Percentiles rank a stretch among this genome's conserved stretches.
These are phyloP conservation scores for Psilopsiagon aurifrons DNA, from an alignment of 2,113 vertebrate species.

Conservation along the genomic window DNA sequence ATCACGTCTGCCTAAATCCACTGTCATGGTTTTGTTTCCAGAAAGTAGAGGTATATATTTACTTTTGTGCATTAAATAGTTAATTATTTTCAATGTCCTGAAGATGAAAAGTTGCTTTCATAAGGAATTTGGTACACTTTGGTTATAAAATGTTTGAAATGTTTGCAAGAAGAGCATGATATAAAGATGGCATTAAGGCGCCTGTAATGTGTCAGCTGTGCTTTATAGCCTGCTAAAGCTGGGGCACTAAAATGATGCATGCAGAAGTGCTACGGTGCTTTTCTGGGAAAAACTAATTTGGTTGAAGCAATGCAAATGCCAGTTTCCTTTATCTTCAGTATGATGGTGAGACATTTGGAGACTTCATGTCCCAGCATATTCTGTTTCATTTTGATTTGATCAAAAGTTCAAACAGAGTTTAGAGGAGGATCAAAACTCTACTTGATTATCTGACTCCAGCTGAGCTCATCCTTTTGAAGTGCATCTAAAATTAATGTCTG, in stretches of 20 bases:
- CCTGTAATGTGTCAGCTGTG: background rate
- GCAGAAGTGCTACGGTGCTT: background rate
- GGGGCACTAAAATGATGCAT: background rate
- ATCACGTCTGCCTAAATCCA: background rate
- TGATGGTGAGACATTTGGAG: background rate
- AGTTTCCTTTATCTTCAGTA: background rate
- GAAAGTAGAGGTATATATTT: background rate
- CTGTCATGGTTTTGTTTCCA: background rate
- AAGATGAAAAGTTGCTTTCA: background rate
- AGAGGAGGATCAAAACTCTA: background rate
- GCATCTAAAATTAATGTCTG: slow-evolving; percentile 31
- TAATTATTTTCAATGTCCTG: background rate
- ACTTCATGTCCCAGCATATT: background rate
- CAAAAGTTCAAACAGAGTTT: slow-evolving; percentile 29
- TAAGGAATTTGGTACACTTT: background rate
- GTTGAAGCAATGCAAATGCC: background rate
- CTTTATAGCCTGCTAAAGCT: background rate
- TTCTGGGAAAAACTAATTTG: background rate
- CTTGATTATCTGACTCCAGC: slow-evolving; percentile 24
- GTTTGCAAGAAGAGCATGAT: background rate
- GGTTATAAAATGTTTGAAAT: background rate
- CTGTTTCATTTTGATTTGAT: background rate
- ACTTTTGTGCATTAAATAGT: background rate
- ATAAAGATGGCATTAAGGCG: background rate
- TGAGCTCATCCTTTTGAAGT: slow-evolving; percentile 38